A percentile compares a stretch with the other conserved stretches of the same genome.
Evolutionary conservation across 30 jellyfish, hydroid and myxozoan genomes (phyloP).

Genomic region (Euphysa ruthae): DNA sequence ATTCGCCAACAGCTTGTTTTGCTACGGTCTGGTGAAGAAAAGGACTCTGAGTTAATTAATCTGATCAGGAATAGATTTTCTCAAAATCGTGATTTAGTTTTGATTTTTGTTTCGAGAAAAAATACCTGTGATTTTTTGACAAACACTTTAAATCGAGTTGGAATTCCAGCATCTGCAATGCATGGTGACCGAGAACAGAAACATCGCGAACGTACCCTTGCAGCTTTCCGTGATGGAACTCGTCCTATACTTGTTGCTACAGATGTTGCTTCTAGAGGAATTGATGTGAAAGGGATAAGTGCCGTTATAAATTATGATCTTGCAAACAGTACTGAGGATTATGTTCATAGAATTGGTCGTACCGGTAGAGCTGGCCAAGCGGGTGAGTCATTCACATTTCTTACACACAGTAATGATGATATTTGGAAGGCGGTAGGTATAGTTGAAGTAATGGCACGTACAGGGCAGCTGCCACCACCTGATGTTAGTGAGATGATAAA

Average conservation of each 20-base stretch:
- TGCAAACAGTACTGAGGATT: slow-evolving; percentile 36
- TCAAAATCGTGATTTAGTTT: slow-evolving; percentile 12
- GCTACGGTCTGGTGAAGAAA: slow-evolving; percentile 22
- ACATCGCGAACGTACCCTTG: slow-evolving; percentile 11
- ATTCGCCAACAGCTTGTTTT: slow-evolving; percentile 13
- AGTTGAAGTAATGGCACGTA: slow-evolving; percentile 22
- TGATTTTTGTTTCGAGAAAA: slow-evolving; percentile 26
- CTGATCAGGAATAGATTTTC: slow-evolving; percentile 4
- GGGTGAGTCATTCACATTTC: slow-evolving; percentile 32
- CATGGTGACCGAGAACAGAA: slow-evolving; percentile 32
- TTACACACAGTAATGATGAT: slow-evolving; percentile 24
- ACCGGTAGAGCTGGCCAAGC: slow-evolving; percentile 48
- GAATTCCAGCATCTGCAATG: slow-evolving; percentile 35
- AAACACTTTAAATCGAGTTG: slow-evolving; percentile 26
- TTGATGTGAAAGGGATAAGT: slow-evolving; percentile 30
- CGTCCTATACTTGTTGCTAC: slow-evolving; percentile 26
- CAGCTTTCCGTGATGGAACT: slow-evolving; percentile 20
- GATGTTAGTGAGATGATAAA: slow-evolving; percentile 5
- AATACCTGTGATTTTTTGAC: slow-evolving; percentile 27
- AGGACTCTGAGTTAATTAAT: slow-evolving; percentile 6
- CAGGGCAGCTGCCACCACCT: slow-evolving; percentile 29
- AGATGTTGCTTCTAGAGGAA: slow-evolving; percentile 30
- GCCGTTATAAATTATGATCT: slow-evolving; percentile 30
- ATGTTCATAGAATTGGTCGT: slow-evolving; percentile 38
- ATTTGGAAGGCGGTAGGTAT: slow-evolving; percentile 27